Evolutionary conservation across 2,113 vertebrate genomes (phyloP), one percentile per base, ranked within the genome.

Genomic region (Psittacula cyanocephala): DNA sequence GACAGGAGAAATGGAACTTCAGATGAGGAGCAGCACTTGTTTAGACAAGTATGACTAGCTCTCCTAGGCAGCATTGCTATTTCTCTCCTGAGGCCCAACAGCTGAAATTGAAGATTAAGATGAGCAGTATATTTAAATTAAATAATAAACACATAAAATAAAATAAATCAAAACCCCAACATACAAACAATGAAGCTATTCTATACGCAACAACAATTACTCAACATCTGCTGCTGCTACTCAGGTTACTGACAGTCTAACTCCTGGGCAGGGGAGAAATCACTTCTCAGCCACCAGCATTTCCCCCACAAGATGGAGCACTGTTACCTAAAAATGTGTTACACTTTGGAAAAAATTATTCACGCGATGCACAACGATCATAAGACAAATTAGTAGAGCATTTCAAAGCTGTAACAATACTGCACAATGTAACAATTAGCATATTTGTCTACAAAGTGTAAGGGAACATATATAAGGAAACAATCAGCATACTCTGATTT

Each of bases 251-350:
- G 76, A 53, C 37, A 88, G 18, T 10, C 17, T 68, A 81, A 55
- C 24, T 85, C 63, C 2, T 11, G 9, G 1, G 33, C 3, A 1
- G 13, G 7, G 52, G 14, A 59, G 25, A 68, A 20, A 4, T 10
- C 23, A 44, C 13, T 78, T 70, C 68, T 44, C 33, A 78, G 44
- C 11, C 62, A 50, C 27, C 23, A 43, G 18, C 29, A 13, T 25
- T 89, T 83, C 82, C 60, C 25, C 68, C 95, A 94, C 90, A 86
- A 94, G 90, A 70, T 80, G 86, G 88, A 83, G 90, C 88, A 81
- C 63, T 89, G 55, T 50, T 43, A 69, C 49, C 33, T 60, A 50
- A 25, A 82, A 25, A 13, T 37, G 23, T 2, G 10, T 23, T 20
- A 55, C 28, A 49, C 27, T 49, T 28, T 1, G 1, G 44, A 24